Conservation (phyloP, 2,113 vertebrate genomes). For the Malurus elegans region DNA sequence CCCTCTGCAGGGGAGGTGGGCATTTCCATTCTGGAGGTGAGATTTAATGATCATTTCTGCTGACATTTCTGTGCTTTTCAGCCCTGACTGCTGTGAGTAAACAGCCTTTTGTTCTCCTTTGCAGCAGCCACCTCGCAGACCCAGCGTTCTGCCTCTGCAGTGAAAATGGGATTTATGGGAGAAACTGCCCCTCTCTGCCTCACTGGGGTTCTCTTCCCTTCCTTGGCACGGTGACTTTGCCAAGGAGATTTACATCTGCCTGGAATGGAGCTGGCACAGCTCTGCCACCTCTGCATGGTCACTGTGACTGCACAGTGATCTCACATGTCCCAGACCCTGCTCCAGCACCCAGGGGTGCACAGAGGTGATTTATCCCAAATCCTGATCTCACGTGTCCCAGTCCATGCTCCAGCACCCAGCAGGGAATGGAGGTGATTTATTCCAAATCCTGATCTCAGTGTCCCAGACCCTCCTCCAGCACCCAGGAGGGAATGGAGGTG, state of each 20-base stretch:
- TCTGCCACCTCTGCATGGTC: conserved; percentile 8
- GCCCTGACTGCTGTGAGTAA: conserved; percentile 10
- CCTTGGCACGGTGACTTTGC: neutral
- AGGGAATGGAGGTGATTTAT: no score
- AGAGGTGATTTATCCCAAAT: neutral
- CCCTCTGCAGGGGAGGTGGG: neutral
- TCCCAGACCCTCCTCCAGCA: no score
- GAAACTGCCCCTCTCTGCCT: neutral
- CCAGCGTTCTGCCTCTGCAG: neutral
- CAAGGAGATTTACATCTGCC: conserved; percentile 11
- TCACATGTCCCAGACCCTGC: neutral
- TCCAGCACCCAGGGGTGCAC: neutral
- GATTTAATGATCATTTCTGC: conserved; percentile 29
- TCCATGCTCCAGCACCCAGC: no score
- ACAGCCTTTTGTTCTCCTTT: conserved; percentile 46
- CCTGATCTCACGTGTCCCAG: no score
- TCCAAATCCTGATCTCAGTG: no score
- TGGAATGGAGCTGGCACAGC: conserved; percentile 46
- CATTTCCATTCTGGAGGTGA: conserved; percentile 11
- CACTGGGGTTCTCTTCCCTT: neutral
- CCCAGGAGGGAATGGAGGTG: no score
- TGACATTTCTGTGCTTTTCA: conserved; percentile 21
- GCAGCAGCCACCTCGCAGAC: neutral
- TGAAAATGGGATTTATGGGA: conserved; percentile 5
- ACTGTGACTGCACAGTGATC: conserved; percentile 13